Conservation (phyloP, 2,113 vertebrate genomes). For the Chelonoidis abingdonii region DNA sequence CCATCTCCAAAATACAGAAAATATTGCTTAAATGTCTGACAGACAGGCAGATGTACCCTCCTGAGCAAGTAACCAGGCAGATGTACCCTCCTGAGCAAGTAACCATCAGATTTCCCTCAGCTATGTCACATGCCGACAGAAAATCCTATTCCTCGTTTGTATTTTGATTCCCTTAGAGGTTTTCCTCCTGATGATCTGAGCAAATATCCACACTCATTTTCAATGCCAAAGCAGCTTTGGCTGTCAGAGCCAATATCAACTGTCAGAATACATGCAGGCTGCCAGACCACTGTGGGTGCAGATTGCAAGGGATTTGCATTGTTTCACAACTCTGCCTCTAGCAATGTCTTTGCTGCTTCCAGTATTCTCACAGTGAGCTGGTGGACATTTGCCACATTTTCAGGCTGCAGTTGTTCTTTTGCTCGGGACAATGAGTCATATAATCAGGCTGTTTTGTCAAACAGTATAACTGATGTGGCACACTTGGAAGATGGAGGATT, state of each 20-base stretch:
- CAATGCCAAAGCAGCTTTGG: neutral
- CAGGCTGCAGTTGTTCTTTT: neutral
- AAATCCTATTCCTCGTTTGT: neutral
- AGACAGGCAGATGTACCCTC: neutral
- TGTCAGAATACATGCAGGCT: neutral
- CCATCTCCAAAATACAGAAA: neutral
- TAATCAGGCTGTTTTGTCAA: neutral
- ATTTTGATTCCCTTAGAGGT: neutral
- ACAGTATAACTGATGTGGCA: accelerated
- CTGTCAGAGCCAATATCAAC: neutral
- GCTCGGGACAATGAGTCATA: accelerated
- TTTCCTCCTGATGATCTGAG: neutral
- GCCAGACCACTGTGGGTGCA: neutral
- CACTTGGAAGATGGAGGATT: neutral
- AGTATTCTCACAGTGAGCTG: neutral
- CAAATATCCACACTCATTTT: neutral
- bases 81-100: neutral
- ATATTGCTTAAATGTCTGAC: neutral
- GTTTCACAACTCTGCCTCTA: neutral
- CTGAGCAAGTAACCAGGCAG: neutral
- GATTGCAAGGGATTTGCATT: neutral
- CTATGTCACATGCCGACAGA: neutral
- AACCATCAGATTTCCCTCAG: neutral
- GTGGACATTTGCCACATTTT: accelerated
- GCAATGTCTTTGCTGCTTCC: neutral